Percentiles rank a stretch among this genome's conserved stretches.
These are phyloP conservation scores for Rutilus rutilus DNA, from an alignment of 2,113 vertebrate genomes.

Conservation along the genomic window DNA sequence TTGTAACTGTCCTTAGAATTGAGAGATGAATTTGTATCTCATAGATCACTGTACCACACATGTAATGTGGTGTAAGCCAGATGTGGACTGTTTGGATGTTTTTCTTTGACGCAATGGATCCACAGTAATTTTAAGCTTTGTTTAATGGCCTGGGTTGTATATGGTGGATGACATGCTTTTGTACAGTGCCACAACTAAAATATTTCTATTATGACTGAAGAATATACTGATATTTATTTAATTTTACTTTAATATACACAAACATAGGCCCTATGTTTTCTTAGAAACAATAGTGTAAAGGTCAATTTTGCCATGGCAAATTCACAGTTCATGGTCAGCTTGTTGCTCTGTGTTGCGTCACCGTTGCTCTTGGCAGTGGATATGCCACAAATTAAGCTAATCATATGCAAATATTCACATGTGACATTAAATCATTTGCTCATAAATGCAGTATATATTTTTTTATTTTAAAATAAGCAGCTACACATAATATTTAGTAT, in stretches of 20 bases:
- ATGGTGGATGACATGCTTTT: not conserved
- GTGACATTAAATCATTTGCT: not conserved
- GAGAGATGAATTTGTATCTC: not conserved
- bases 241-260: no score
- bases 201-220: not conserved
- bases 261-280: no score
- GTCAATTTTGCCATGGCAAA: not conserved
- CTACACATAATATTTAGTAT: not conserved
- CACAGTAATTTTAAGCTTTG: not conserved
- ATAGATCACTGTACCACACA: not conserved
- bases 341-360: not conserved
- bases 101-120: not conserved
- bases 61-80: slow-evolving; percentile 15
- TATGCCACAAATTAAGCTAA: not conserved
- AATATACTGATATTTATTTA: not conserved
- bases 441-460: not conserved
- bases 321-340: not conserved
- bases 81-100: not conserved
- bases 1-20: slow-evolving; percentile 17
- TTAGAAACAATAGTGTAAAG: no score
- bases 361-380: not conserved
- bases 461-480: no score
- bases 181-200: not conserved
- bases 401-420: not conserved
- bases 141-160: not conserved